These are phyloP conservation scores for Rhea pennata DNA, from an alignment of 2,113 vertebrate genomes.

Conservation along the genomic window DNA sequence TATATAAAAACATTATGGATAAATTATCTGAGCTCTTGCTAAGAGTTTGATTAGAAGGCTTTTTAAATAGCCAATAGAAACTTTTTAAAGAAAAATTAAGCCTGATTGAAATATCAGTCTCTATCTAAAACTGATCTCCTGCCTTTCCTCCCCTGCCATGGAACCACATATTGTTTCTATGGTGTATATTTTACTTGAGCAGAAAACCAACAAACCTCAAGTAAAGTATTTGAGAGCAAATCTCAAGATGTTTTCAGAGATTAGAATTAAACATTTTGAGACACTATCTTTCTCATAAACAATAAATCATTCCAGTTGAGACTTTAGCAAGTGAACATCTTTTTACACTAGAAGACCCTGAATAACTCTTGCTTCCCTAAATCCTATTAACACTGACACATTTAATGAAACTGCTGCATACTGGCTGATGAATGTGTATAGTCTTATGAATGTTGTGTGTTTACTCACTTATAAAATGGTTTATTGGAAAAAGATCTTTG, in stretches of 20 bases:
- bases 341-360: not conserved
- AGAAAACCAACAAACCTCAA: not conserved
- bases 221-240: not conserved
- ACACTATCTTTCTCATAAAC: not conserved
- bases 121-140: not conserved
- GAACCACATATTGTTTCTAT: not conserved
- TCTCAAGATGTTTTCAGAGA: not conserved
- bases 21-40: not conserved
- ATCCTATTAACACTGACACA: slow-evolving; percentile 30
- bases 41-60: not conserved
- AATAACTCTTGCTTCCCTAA: slow-evolving; percentile 51
- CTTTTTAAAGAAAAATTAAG: not conserved
- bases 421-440: not conserved
- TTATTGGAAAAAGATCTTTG: slow-evolving; percentile 26
- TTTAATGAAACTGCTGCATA: slow-evolving; percentile 24
- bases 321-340: not conserved
- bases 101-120: not conserved
- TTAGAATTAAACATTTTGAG: not conserved
- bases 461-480: slow-evolving; percentile 69
- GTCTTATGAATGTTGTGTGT: slow-evolving; percentile 4
- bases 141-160: not conserved
- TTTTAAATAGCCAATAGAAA: not conserved
- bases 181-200: not conserved
- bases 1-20: not conserved
- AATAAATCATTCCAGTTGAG: not conserved